Evolutionary conservation across 1,140 invertebrate genomes (phyloP).

Genomic region (Zaprionus africanus): DNA sequence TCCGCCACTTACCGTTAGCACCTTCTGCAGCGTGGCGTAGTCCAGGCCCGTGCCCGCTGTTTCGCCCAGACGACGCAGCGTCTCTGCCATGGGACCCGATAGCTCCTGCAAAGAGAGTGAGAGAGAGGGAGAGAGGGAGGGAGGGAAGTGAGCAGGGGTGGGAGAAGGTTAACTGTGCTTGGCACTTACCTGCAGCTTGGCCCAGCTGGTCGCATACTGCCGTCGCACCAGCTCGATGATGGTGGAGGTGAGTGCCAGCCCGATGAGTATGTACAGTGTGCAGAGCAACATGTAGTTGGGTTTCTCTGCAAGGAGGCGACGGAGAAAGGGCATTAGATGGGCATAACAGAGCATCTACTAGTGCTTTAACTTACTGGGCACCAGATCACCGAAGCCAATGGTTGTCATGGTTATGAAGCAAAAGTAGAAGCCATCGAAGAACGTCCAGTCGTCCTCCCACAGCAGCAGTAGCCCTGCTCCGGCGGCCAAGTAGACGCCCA

Average conservation of each 20-base stretch:
- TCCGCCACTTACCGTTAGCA: conserved; percentile 85
- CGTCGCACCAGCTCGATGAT: conserved; percentile 95
- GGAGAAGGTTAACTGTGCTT: not conserved
- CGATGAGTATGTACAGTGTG: conserved; percentile 96
- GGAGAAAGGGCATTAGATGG: not conserved
- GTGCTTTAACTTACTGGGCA: conserved; percentile 89
- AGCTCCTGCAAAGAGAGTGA: conserved; percentile 87
- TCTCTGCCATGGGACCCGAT: conserved; percentile 91
- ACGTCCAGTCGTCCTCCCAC: conserved; percentile 95
- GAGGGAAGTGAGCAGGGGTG: not conserved
- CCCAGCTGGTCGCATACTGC: conserved; percentile 94
- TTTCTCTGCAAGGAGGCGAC: conserved; percentile 86
- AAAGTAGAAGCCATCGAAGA: conserved; percentile 97
- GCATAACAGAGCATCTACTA: not conserved
- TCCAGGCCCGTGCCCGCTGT: conserved; percentile 88
- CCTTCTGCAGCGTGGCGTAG: conserved; percentile 88
- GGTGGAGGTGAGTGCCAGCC: conserved; percentile 96
- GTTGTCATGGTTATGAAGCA: conserved; percentile 98
- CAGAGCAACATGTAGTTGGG: conserved; percentile 95
- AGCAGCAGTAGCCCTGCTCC: conserved; percentile 90
- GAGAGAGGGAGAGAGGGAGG: not conserved
- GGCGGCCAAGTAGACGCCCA: conserved; percentile 91
- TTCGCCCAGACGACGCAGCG: conserved; percentile 90
- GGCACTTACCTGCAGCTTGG: conserved; percentile 86
- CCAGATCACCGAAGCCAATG: conserved; percentile 96